Percentiles rank a stretch among this genome's conserved stretches.
phyloP scores from a whole-genome alignment of 2,888 invertebrate genomes.

The Bombylius major region DNA sequence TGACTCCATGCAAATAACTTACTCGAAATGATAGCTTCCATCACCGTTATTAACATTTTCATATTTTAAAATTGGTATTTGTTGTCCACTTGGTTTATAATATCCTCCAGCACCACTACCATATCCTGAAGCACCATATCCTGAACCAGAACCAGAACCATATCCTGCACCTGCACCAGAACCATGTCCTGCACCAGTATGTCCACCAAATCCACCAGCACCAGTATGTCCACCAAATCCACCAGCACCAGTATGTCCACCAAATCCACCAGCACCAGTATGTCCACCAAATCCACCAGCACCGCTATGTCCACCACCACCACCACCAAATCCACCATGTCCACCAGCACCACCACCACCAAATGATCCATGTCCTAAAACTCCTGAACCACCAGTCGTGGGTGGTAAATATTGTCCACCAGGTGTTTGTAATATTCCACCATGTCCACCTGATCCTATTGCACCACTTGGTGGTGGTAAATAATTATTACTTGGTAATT shows the following conservation, averaged over 20 bases:
- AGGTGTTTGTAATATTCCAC: conserved; percentile 17
- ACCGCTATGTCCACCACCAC: conserved; percentile 1
- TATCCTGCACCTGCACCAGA: neutral
- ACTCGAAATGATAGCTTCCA: conserved; percentile 53
- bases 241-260: no score
- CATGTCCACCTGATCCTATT: conserved; percentile 17
- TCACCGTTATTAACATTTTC: conserved; percentile 49
- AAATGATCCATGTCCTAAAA: conserved; percentile 1
- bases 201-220: neutral
- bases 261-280: no score
- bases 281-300: conserved; percentile 4
- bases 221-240: conserved; percentile 14
- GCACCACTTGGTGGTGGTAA: conserved; percentile 23
- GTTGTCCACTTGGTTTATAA: conserved; percentile 25
- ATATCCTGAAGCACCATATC: neutral
- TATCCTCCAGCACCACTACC: neutral
- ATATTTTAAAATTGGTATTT: conserved; percentile 47
- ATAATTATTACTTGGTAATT: conserved; percentile 27
- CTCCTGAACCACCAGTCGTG: neutral
- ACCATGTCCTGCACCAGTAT: neutral
- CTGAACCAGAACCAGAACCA: neutral
- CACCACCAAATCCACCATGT: conserved; percentile 7
- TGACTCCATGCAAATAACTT: conserved; percentile 15
- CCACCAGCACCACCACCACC: conserved; percentile 2
- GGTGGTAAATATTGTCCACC: conserved; percentile 24